Evolutionary conservation across 2,888 invertebrate genomes (phyloP).

Genomic region (Erannis defoliaria): DNA sequence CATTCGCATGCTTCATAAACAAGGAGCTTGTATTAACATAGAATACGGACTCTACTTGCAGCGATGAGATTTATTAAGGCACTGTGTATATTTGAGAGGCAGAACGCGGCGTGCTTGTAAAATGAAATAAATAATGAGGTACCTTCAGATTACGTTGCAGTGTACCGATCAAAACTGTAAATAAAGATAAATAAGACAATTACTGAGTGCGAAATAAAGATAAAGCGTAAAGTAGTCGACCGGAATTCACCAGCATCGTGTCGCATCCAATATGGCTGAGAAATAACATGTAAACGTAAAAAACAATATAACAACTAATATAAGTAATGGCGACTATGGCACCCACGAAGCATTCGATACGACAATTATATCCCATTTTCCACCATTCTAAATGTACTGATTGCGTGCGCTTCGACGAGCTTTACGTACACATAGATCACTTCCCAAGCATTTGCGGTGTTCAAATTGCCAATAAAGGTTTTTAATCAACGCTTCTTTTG

Average conservation of each 20-base stretch:
- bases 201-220: conserved; percentile 44
- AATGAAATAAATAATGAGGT: conserved; percentile 28
- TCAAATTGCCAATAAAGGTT: conserved; percentile 62
- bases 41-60: conserved; percentile 30
- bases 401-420: conserved; percentile 65
- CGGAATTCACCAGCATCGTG: conserved; percentile 40
- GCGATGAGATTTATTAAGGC: conserved; percentile 31
- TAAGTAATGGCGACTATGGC: conserved; percentile 29
- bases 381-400: conserved; percentile 49
- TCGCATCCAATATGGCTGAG: conserved; percentile 45
- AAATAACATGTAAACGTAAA: conserved; percentile 50
- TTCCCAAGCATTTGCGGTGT: conserved; percentile 68
- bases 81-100: conserved; percentile 27
- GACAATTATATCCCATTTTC: conserved; percentile 57
- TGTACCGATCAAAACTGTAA: conserved; percentile 21
- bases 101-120: conserved; percentile 19
- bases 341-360: conserved; percentile 52
- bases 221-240: conserved; percentile 43
- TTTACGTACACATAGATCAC: conserved; percentile 58
- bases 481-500: conserved; percentile 73
- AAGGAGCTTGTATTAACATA: conserved; percentile 36
- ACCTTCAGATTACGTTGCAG: conserved; percentile 21
- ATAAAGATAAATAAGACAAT: conserved; percentile 40
- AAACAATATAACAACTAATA: conserved; percentile 29
- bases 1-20: conserved; percentile 53